Evolutionary conservation across 92 coral and sea anemone genomes (phyloP).

Genomic region (Pocillopora grandis): DNA sequence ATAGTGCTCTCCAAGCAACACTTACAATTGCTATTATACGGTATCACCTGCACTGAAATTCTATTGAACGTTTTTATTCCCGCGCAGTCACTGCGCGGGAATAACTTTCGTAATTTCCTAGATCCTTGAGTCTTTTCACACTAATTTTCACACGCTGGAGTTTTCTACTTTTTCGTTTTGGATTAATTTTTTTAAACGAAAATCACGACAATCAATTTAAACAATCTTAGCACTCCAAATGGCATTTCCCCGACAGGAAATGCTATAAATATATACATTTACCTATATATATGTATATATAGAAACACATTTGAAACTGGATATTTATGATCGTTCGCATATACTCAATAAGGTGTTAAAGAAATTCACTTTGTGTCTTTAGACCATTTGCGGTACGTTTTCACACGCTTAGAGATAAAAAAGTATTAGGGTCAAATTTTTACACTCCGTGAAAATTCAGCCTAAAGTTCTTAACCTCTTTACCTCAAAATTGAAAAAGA

Average conservation of each 20-base stretch:
- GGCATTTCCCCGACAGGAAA: not conserved
- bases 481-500: not conserved
- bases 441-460: not conserved
- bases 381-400: not conserved
- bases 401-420: not conserved
- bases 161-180: not conserved
- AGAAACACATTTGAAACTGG: not conserved
- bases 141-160: not conserved
- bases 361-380: not conserved
- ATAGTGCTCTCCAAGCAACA: conserved; percentile 2
- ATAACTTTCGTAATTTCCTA: not conserved
- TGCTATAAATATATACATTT: not conserved
- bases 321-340: not conserved
- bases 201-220: not conserved
- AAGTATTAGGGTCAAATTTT: not conserved
- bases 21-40: not conserved
- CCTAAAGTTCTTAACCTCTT: not conserved
- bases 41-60: conserved; percentile 34
- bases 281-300: not conserved
- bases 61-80: not conserved
- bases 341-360: not conserved
- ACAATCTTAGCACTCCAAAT: conserved; percentile 25
- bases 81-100: not conserved
- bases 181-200: not conserved
- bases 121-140: not conserved